Conservation (phyloP, 2,888 invertebrate species). For the Tetragnatha montana region DNA sequence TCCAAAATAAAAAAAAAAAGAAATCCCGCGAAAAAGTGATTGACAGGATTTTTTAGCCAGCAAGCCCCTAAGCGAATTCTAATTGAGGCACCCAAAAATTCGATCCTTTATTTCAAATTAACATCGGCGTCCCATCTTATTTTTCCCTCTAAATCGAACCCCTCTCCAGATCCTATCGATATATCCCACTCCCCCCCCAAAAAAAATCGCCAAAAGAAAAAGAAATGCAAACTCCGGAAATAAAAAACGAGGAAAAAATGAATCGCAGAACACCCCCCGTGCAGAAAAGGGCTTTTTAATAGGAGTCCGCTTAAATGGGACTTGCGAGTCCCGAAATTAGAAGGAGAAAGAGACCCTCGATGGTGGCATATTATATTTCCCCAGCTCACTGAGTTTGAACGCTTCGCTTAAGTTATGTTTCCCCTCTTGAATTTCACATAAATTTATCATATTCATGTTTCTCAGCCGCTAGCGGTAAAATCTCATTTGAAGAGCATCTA, state of each 20-base stretch:
- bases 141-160: conserved; percentile 38
- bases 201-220: conserved; percentile 43
- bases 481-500: conserved; percentile 48
- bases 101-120: conserved; percentile 70
- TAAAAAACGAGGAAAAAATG: conserved; percentile 65
- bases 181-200: conserved; percentile 23
- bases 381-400: conserved; percentile 41
- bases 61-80: conserved; percentile 64
- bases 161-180: conserved; percentile 63
- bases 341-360: conserved; percentile 25
- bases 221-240: conserved; percentile 42
- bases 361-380: conserved; percentile 57
- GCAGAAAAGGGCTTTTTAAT: conserved; percentile 66
- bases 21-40: conserved; percentile 51
- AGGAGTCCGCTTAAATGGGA: conserved; percentile 69
- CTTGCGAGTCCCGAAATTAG: conserved; percentile 65
- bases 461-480: conserved; percentile 39
- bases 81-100: conserved; percentile 66
- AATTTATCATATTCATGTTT: conserved; percentile 67
- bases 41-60: conserved; percentile 61
- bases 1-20: background rate
- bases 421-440: conserved; percentile 62
- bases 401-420: conserved; percentile 52
- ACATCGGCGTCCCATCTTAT: conserved; percentile 51
- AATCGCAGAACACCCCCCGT: conserved; percentile 33